phyloP scores from a whole-genome alignment of 1,140 invertebrate genomes.

The Drosophila saltans region DNA sequence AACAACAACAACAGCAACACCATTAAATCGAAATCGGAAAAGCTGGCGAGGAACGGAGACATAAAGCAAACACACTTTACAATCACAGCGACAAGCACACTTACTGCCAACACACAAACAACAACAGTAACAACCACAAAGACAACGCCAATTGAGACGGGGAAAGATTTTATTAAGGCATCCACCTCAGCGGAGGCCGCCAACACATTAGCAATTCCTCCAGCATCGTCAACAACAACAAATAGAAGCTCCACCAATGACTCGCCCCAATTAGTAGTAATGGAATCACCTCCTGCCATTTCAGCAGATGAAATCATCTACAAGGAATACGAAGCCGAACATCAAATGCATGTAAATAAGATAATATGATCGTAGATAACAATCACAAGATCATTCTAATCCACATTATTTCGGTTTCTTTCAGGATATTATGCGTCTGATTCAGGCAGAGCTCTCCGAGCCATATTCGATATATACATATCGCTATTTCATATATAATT shows the following conservation, averaged over 20 bases:
- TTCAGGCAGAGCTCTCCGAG: constrained; percentile 99
- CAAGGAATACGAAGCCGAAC: constrained; percentile 93
- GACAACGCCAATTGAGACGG: constrained; percentile 44
- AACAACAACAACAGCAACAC: constrained; percentile 37
- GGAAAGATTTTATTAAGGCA: constrained; percentile 29
- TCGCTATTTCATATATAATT: constrained; percentile 99
- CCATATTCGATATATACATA: constrained; percentile 99
- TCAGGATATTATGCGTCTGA: constrained; percentile 96
- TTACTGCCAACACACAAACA: constrained; percentile 68
- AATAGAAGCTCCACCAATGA: not conserved
- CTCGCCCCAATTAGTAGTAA: not conserved
- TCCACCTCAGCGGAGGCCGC: constrained; percentile 45
- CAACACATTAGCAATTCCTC: not conserved
- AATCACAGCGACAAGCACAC: constrained; percentile 50
- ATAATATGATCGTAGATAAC: too few species aligned
- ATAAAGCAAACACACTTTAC: constrained; percentile 23
- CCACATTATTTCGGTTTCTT: not conserved
- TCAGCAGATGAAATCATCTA: constrained; percentile 85
- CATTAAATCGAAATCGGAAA: constrained; percentile 3
- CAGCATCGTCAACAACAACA: not conserved
- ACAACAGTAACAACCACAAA: constrained; percentile 54
- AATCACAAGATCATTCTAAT: not conserved
- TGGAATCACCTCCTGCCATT: constrained; percentile 54
- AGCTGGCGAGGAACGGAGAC: constrained; percentile 36
- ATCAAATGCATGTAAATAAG: constrained; percentile 91